Evolutionary conservation across 2,113 vertebrate species (phyloP).

Genomic region (Ammodytes dubius): DNA sequence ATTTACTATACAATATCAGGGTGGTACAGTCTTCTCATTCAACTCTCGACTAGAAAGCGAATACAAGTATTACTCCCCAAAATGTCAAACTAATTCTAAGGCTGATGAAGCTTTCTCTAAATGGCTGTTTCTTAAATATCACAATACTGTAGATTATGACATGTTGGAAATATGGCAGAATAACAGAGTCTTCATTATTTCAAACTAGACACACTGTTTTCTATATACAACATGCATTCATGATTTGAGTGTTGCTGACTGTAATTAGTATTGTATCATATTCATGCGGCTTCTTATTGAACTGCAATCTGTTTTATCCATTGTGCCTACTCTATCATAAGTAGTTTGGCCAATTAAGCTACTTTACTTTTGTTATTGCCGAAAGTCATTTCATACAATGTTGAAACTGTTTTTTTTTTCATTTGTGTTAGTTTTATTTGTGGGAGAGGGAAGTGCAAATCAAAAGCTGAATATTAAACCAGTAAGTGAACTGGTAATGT

Average conservation of each 20-base stretch:
- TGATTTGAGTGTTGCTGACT: background rate
- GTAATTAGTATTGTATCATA: background rate
- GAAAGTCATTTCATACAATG: background rate
- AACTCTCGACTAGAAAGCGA: background rate
- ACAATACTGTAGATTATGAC: background rate
- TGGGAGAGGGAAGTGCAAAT: background rate
- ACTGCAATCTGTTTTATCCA: background rate
- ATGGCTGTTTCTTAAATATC: background rate
- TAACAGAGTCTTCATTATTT: background rate
- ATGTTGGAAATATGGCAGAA: background rate
- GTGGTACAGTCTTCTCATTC: background rate
- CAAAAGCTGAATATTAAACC: background rate
- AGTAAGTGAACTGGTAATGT: constrained; percentile 1
- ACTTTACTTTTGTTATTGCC: background rate
- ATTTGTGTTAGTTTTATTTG: background rate
- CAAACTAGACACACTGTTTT: background rate
- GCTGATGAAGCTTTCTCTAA: too few species aligned
- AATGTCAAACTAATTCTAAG: background rate
- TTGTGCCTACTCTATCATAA: background rate
- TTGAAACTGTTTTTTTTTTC: background rate
- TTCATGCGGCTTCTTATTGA: background rate
- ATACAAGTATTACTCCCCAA: background rate
- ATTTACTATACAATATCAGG: background rate
- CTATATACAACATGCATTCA: background rate
- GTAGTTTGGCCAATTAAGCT: background rate